These are phyloP conservation scores for Emys orbicularis DNA, from an alignment of 2,797 vertebrate species.

Conservation along the genomic window DNA sequence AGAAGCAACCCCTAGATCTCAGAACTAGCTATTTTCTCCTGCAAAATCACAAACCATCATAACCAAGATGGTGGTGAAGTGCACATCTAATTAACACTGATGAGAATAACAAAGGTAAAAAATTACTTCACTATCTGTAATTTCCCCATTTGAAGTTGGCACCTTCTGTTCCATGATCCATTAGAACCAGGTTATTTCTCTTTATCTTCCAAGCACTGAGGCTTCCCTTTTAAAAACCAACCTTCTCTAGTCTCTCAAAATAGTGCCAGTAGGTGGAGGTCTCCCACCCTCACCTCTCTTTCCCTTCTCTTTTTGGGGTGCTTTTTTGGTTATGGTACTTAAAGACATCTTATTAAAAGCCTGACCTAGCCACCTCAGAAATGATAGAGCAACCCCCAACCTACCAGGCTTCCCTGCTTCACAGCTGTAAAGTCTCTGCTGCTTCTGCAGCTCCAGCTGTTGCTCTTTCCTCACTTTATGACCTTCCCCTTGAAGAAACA, in stretches of 20 bases:
- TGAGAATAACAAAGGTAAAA: not conserved
- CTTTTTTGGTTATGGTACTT: not conserved
- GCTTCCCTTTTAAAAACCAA: not conserved
- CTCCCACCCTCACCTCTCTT: not conserved
- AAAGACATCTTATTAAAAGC: not conserved
- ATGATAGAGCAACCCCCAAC: not conserved
- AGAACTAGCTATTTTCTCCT: not conserved
- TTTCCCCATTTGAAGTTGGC: not conserved
- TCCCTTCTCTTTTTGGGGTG: fast-evolving
- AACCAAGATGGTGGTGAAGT: not conserved
- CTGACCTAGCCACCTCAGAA: not conserved
- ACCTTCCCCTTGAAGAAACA: no score
- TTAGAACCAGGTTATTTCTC: not conserved
- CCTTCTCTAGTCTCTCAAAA: not conserved
- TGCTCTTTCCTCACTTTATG: no score
- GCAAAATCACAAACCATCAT: not conserved
- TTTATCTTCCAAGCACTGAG: not conserved
- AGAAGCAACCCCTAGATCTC: not conserved
- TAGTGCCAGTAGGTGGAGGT: not conserved
- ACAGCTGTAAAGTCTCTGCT: fast-evolving
- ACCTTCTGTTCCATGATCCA: not conserved
- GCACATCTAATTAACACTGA: not conserved
- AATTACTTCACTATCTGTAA: not conserved
- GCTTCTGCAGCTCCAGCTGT: not conserved
- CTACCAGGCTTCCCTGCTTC: not conserved